Evolutionary conservation across 2,113 vertebrate genomes (phyloP), one percentile per base, ranked within the genome.

Genomic region (Podocnemis expansa): DNA sequence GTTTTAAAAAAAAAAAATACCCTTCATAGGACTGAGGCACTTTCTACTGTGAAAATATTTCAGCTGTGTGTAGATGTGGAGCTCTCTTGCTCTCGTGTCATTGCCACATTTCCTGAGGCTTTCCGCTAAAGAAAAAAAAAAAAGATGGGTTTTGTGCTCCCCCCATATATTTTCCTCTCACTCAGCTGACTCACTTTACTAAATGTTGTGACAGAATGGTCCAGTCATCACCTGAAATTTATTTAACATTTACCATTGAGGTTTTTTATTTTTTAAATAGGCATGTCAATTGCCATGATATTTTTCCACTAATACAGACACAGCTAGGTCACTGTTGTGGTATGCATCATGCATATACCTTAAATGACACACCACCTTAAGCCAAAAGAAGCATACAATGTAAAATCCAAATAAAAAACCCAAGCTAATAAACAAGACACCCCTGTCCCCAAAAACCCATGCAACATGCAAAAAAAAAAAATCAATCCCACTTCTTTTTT

Each of bases 1-100:
- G 0, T 29, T 25, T 9, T n/a, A n/a, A n/a, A n/a, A n/a, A n/a
- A n/a, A 31, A 31, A 4, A 2, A 16, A 5, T 31, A 10, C 52
- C 45, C 34, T 52, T 6, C 34, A 25, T 11, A 43, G 16, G 29
- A 19, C 7, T 25, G 2, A 10, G 8, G 45, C 43, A 34, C 24
- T 75, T 54, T 83, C 22, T 38, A 25, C 1, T 10, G 19, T 70
- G 10, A n/a, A 43, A 76, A 82, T 60, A 63, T 34, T 76, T 75
- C 17, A 24, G 54, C 34, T 9, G 31, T 3, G 19, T n/a, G 5
- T 16, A 56, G 22, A 13, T 13, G 41, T 12, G 45, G 12, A 34
- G 17, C 16, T 38, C 22, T 73, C 21, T 17, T 27, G 82, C 4
- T 34, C 45, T 13, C 24, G 29, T 76, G 14, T 52, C 10, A n/a